Base-by-base conservation (phyloP, 1,140 invertebrate species). In the Mizuhopecten yessoensis region DNA sequence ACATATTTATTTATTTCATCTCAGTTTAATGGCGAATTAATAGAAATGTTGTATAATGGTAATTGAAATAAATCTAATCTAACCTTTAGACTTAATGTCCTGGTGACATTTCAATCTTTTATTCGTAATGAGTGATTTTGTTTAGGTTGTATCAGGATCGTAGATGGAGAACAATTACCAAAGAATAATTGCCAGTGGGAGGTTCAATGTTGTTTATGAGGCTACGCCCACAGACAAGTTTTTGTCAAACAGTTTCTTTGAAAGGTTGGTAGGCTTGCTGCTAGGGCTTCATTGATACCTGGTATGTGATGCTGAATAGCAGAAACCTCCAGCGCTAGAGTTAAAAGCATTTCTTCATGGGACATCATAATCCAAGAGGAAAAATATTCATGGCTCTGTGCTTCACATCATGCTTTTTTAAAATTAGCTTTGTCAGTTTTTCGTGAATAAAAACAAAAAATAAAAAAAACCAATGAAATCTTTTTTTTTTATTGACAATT, bases 101-200 rank as follows among this genome's bases (percentile, higher is more conserved):
- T 75, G 23, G n/a, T 75, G 57, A 75, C 57, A 75, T 75, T 75
- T n/a, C 57, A 75, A 75, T 75, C 57, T 75, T 75, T 29, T 29
- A 29, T n/a, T 75, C n/a, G 23, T 75, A 75, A 29, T 75, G 5
- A 75, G 57, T n/a, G 57, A 5, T 29, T 75, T 75, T 75, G 57
- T 75, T 29, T 75, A 75, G n/a, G 29, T 5, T 29, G 57, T 75
- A 13, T 75, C 57, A 75, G 5, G 57, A 75, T 75, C 57, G 29
- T 29, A 75, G 57, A 75, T n/a, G 57, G 29, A 75, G 57, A 75
- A n/a, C 57, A 75, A n/a, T n/a, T 75, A 17, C 57, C 11, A 17
- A 9, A 75, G n/a, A 75, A 75, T 5, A 75, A 75, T n/a, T 29
- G 57, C 5, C 57, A 75, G 57, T 29, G 17, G 23, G 57, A n/a